Evolutionary conservation across 1,140 invertebrate genomes (phyloP).

Genomic region (Anastrepha obliqua): DNA sequence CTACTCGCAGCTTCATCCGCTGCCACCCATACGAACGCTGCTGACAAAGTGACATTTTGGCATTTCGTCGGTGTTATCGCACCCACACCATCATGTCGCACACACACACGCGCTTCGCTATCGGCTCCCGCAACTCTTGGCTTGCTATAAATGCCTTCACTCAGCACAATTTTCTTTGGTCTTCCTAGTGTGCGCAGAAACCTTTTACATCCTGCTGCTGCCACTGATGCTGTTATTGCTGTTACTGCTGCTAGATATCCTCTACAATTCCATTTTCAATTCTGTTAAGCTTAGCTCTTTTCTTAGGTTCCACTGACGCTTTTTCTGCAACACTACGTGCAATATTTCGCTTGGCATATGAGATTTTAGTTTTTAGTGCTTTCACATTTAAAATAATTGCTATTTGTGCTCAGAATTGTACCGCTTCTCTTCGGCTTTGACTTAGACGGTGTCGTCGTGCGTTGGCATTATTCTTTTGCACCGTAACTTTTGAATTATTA

Average conservation of each 20-base stretch:
- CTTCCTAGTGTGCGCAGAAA: background rate
- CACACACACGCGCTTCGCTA: background rate
- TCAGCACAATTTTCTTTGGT: background rate
- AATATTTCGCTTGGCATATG: background rate
- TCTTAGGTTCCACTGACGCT: background rate
- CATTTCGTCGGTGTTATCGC: conserved; percentile 44
- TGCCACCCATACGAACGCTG: background rate
- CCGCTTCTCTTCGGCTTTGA: background rate
- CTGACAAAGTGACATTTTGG: conserved; percentile 39
- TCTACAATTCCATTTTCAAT: conserved; percentile 1
- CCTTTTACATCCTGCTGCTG: background rate
- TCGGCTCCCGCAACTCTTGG: background rate
- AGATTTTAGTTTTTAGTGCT: conserved; percentile 36
- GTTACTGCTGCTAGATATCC: background rate
- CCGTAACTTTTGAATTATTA: conserved; percentile 48
- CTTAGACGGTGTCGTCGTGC: background rate
- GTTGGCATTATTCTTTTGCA: background rate
- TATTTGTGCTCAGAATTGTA: background rate
- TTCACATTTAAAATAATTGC: conserved; percentile 52
- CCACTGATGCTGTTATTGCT: too few species aligned
- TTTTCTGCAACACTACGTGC: background rate
- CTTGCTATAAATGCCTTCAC: conserved; percentile 1
- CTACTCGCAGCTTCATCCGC: background rate
- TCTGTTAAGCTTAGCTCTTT: conserved; percentile 33
- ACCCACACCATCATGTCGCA: background rate